Percentiles rank a stretch among this genome's conserved stretches.
These are phyloP conservation scores for Simalia tracyae DNA, from an alignment of 2,797 vertebrate genomes.

Conservation along the genomic window DNA sequence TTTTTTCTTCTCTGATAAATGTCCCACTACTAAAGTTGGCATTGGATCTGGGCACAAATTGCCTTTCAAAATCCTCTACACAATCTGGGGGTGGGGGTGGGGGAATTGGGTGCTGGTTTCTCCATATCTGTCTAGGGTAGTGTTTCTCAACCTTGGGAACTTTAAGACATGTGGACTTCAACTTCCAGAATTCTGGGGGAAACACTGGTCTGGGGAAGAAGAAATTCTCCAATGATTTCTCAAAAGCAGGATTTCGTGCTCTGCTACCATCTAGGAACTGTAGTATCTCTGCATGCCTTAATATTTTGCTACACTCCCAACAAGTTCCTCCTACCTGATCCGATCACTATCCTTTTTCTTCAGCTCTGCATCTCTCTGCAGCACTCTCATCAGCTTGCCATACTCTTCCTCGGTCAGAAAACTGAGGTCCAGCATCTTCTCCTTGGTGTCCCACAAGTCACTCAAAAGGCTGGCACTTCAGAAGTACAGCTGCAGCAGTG, in stretches of 20 bases:
- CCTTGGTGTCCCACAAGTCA: conserved; percentile 25
- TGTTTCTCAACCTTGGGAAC: too few relatives aligned
- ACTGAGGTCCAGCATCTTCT: conserved; percentile 73
- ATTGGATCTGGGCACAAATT: too few relatives aligned
- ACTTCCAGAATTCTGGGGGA: neutral
- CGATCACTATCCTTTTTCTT: conserved; percentile 73
- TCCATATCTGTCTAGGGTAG: too few relatives aligned
- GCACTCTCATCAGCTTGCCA: conserved; percentile 70
- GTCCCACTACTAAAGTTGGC: too few relatives aligned
- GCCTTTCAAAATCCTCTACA: too few relatives aligned
- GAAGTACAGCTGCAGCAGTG: conserved; percentile 2
- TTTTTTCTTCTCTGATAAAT: too few relatives aligned
- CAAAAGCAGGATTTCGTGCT: neutral
- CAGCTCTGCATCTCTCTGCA: conserved; percentile 75
- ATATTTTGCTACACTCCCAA: accelerated
- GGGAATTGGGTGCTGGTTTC: too few relatives aligned
- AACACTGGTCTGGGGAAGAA: neutral
- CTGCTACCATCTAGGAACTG: neutral
- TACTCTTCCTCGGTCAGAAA: conserved; percentile 75
- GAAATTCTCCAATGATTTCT: neutral
- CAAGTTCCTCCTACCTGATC: conserved; percentile 66
- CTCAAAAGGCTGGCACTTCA: neutral
- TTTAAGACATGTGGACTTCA: too few relatives aligned
- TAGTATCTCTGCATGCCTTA: neutral
- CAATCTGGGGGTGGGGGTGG: too few relatives aligned